A percentile compares a stretch with the other conserved stretches of the same genome.
Evolutionary conservation across 1,140 invertebrate genomes (phyloP).

Genomic region (Drosophila leontia): DNA sequence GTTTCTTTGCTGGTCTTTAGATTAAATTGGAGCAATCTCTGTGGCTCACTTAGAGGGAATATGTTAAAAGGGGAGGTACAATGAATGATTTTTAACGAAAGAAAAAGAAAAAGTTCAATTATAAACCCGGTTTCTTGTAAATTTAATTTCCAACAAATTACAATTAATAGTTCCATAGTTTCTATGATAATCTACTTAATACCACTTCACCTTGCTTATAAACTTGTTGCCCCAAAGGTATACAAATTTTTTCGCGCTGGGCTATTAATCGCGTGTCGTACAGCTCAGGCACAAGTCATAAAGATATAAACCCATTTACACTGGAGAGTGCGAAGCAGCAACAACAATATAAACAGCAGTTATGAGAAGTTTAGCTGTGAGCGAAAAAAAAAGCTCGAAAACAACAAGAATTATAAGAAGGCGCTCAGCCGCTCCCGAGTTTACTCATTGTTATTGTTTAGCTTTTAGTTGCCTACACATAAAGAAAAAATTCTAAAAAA

Average conservation of each 20-base stretch:
- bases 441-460: constrained; percentile 61
- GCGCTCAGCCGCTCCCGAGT: constrained; percentile 56
- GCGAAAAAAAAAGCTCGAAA: constrained; percentile 14
- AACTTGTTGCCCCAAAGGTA: background rate
- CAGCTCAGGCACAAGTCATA: constrained; percentile 49
- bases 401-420: constrained; percentile 39
- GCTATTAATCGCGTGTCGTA: constrained; percentile 63
- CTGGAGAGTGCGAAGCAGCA: constrained; percentile 23
- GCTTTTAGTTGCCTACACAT: constrained; percentile 17
- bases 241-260: constrained; percentile 55
- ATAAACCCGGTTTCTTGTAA: no score
- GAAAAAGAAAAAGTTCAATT: background rate
- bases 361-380: constrained; percentile 24
- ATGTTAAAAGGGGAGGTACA: background rate
- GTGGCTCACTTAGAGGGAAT: constrained; percentile 2
- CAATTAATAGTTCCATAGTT: background rate
- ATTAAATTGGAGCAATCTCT: background rate
- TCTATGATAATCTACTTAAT: background rate
- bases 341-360: constrained; percentile 29
- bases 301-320: constrained; percentile 76
- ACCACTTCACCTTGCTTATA: background rate
- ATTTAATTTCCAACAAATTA: background rate
- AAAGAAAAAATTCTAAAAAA: no score
- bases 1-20: background rate
- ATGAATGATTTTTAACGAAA: background rate